These are phyloP conservation scores for Hirtodrosophila trivittata DNA, from an alignment of 2,888 invertebrate genomes.

Conservation along the genomic window DNA sequence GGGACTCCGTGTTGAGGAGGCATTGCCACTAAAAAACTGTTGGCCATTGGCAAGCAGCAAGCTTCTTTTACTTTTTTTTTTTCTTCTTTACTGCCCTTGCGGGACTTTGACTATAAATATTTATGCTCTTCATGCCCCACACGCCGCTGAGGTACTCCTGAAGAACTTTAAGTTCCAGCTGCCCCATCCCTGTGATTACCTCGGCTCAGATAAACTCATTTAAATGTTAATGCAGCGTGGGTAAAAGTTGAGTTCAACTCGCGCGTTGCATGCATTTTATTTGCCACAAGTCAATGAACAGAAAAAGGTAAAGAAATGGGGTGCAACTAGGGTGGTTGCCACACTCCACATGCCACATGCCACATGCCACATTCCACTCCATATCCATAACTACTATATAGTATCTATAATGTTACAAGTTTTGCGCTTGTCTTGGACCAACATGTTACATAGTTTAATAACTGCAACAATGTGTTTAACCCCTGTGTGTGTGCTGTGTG, in stretches of 20 bases:
- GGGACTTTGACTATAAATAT: constrained; percentile 68
- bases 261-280: constrained; percentile 66
- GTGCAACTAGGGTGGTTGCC: constrained; percentile 14
- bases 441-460: constrained; percentile 65
- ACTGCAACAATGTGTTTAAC: constrained; percentile 72
- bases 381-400: constrained; percentile 5
- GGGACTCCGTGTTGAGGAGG: constrained; percentile 26
- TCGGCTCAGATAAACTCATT: constrained; percentile 73
- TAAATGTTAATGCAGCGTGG: constrained; percentile 75
- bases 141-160: constrained; percentile 2
- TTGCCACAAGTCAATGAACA: constrained; percentile 52
- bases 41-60: constrained; percentile 6
- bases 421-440: constrained; percentile 24
- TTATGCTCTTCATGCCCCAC: constrained; percentile 43
- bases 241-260: constrained; percentile 48
- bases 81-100: constrained; percentile 64
- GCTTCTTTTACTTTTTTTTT: constrained; percentile 3
- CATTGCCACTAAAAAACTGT: constrained; percentile 29
- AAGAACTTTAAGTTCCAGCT: constrained; percentile 4
- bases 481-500: constrained; percentile 30
- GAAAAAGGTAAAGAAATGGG: background rate
- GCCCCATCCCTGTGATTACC: constrained; percentile 7
- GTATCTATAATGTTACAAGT: constrained; percentile 19
- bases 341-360: constrained; percentile 8
- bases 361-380: constrained; percentile 12